Conservation (phyloP, 1,140 invertebrate genomes). For the Drosophila lowei region DNA sequence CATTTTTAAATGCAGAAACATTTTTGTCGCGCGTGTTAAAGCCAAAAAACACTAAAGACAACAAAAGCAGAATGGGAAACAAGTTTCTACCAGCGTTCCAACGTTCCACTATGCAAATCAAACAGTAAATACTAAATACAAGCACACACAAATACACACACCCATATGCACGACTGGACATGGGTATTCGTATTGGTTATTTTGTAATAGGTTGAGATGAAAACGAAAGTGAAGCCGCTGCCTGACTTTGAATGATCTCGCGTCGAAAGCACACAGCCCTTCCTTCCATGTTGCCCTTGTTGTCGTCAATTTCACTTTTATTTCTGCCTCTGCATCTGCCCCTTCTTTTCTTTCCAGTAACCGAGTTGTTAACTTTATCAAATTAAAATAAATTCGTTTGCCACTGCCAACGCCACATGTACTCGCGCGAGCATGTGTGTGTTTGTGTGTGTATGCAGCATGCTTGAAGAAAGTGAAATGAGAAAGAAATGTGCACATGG, state of each 20-base stretch:
- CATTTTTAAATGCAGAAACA: constrained; percentile 65
- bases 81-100: constrained; percentile 56
- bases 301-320: constrained; percentile 68
- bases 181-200: constrained; percentile 46
- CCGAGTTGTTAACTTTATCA: constrained; percentile 63
- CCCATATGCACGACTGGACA: constrained; percentile 30
- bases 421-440: constrained; percentile 8
- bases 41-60: constrained; percentile 20
- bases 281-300: constrained; percentile 58
- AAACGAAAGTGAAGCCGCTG: constrained; percentile 65
- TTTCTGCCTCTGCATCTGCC: constrained; percentile 37
- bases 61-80: constrained; percentile 46
- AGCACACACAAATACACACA: constrained; percentile 19
- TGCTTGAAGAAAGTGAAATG: constrained; percentile 49
- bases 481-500: constrained; percentile 29
- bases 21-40: constrained; percentile 68
- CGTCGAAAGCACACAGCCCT: constrained; percentile 26
- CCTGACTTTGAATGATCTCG: constrained; percentile 64
- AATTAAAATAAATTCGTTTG: constrained; percentile 54
- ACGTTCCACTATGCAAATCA: constrained; percentile 71
- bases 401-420: constrained; percentile 8
- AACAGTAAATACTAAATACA: constrained; percentile 50
- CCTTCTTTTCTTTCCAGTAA: constrained; percentile 53
- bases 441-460: neutral
- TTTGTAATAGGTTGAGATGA: constrained; percentile 66